Conservation (phyloP, 2,113 vertebrate genomes). For the Carlito syrichta region DNA sequence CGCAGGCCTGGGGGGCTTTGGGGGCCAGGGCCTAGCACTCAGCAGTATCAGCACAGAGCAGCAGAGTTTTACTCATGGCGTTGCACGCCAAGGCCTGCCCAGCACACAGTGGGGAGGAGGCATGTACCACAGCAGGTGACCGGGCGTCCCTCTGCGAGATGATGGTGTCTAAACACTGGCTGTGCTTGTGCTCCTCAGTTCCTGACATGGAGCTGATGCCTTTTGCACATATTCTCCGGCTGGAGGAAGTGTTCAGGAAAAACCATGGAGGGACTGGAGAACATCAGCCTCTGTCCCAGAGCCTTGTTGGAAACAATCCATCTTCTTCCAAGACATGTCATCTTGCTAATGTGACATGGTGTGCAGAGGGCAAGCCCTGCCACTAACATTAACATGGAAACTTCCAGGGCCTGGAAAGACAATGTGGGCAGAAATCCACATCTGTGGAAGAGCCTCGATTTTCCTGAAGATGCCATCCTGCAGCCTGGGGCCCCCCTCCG, state of each 20-base stretch:
- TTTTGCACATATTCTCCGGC: neutral
- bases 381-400: rapidly evolving
- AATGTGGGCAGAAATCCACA: neutral
- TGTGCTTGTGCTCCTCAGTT: neutral
- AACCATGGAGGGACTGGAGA: rapidly evolving
- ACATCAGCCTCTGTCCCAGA: neutral
- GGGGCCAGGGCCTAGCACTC: neutral
- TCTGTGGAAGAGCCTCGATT: neutral
- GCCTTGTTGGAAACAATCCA: neutral
- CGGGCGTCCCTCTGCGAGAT: too few relatives aligned
- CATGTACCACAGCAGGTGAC: neutral
- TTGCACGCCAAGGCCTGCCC: neutral
- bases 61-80: neutral
- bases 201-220: too few relatives aligned
- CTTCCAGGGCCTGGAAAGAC: neutral
- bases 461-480: neutral
- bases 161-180: neutral
- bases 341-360: rapidly evolving
- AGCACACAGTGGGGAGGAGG: rapidly evolving
- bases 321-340: neutral
- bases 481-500: neutral
- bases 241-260: rapidly evolving
- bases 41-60: too few relatives aligned
- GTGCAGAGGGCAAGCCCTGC: neutral
- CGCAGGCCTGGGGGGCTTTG: neutral